Evolutionary conservation across 2,888 invertebrate species (phyloP).

Genomic region (Tetranychus truncatus): DNA sequence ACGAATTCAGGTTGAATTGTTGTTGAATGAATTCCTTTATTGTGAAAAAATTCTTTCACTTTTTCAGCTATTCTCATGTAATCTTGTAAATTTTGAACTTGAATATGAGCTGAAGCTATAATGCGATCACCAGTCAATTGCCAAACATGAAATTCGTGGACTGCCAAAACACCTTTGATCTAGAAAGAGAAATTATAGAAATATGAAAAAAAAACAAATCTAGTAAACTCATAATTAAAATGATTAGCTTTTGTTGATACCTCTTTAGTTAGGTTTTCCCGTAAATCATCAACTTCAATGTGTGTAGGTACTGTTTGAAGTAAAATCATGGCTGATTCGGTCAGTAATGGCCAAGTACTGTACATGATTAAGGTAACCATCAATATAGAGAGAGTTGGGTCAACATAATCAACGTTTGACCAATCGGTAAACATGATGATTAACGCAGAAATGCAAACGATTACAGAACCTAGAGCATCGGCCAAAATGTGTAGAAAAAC

Average conservation of each 20-base stretch:
- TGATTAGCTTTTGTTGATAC: conserved; percentile 30
- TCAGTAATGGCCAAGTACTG: conserved; percentile 75
- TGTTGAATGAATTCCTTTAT: conserved; percentile 94
- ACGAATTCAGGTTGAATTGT: conserved; percentile 96
- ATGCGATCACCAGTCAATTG: conserved; percentile 88
- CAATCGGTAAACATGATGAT: conserved; percentile 57
- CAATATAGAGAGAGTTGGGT: conserved; percentile 64
- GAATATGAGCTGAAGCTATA: conserved; percentile 89
- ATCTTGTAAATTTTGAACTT: conserved; percentile 77
- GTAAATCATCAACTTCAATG: conserved; percentile 45
- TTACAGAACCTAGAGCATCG: conserved; percentile 84
- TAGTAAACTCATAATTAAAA: not conserved
- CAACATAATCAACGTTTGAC: conserved; percentile 55
- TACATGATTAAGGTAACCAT: conserved; percentile 66
- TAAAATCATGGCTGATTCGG: conserved; percentile 81
- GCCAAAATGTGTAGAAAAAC: conserved; percentile 95
- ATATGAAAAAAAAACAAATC: not conserved
- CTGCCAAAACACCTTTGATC: conserved; percentile 77
- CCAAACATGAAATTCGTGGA: conserved; percentile 97
- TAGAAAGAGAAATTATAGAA: conserved; percentile 25
- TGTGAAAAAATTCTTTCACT: conserved; percentile 91
- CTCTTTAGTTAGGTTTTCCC: conserved; percentile 57
- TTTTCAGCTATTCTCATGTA: conserved; percentile 93
- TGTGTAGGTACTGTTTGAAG: conserved; percentile 97
- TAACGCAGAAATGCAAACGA: conserved; percentile 67